These are phyloP conservation scores for Acromyrmex heyeri DNA, from an alignment of 1,140 invertebrate genomes.

Conservation along the genomic window DNA sequence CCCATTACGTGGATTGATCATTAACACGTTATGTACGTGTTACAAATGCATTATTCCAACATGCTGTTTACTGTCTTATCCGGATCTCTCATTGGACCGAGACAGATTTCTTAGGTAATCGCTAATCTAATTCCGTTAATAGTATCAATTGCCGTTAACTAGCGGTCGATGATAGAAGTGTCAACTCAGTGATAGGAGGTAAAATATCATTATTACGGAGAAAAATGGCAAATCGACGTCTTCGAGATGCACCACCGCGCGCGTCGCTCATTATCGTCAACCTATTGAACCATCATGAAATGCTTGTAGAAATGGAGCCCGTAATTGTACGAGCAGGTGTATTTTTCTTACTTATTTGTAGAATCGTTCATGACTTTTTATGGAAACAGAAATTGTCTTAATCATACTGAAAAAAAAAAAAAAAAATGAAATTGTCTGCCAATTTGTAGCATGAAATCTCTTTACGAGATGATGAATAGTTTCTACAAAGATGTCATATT, in stretches of 20 bases:
- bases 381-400: background rate
- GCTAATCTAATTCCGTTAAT: conserved; percentile 48
- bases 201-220: background rate
- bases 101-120: conserved; percentile 30
- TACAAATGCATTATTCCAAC: conserved; percentile 18
- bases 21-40: background rate
- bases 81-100: background rate
- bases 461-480: background rate
- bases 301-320: background rate
- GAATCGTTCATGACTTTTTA: background rate
- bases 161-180: conserved; percentile 7
- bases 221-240: background rate
- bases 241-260: background rate
- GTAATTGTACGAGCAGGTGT: background rate
- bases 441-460: background rate
- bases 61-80: background rate
- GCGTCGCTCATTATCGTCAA: conserved; percentile 1
- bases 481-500: background rate
- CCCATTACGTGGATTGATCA: conserved; percentile 20
- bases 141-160: conserved; percentile 36
- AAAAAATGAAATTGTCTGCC: background rate
- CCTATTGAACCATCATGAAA: conserved; percentile 24
- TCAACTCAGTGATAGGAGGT: background rate
- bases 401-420: background rate
- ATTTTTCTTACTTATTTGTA: background rate